These are phyloP conservation scores for Heteromyza rotundicornis DNA, from an alignment of 2,888 invertebrate genomes.

Conservation along the genomic window DNA sequence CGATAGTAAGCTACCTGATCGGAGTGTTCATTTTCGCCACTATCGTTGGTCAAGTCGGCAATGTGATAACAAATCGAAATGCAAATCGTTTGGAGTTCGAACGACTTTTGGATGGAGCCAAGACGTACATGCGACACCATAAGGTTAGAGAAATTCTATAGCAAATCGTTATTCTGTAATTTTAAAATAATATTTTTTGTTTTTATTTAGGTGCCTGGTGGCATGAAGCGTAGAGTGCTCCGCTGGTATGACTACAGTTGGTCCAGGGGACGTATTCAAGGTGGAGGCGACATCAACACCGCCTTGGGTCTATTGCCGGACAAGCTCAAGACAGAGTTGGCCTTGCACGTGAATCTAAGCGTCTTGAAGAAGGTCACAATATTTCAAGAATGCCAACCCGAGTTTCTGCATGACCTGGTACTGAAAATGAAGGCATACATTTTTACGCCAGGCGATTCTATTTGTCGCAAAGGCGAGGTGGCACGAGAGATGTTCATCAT, in stretches of 20 bases:
- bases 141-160: no score
- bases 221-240: conserved; percentile 93
- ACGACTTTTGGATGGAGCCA: conserved; percentile 91
- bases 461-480: conserved; percentile 92
- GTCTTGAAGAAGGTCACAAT: conserved; percentile 96
- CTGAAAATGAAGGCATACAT: conserved; percentile 98
- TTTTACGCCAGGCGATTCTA: conserved; percentile 96
- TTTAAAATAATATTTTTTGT: not conserved
- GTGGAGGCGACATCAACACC: conserved; percentile 95
- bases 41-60: conserved; percentile 97
- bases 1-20: conserved; percentile 95
- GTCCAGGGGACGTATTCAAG: conserved; percentile 94
- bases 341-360: conserved; percentile 92
- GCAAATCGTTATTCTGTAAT: conserved; percentile 26
- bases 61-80: conserved; percentile 96
- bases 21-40: conserved; percentile 98
- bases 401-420: conserved; percentile 95
- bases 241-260: conserved; percentile 98
- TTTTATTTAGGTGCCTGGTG: conserved; percentile 70
- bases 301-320: conserved; percentile 91
- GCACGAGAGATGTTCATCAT: conserved; percentile 99
- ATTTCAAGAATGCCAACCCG: conserved; percentile 96
- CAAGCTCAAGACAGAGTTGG: conserved; percentile 95
- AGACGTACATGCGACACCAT: conserved; percentile 96
- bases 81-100: conserved; percentile 96